Percentiles rank a stretch among this genome's conserved stretches.
Conservation (phyloP, 2,797 vertebrate genomes). For the Dallia pectoralis region DNA sequence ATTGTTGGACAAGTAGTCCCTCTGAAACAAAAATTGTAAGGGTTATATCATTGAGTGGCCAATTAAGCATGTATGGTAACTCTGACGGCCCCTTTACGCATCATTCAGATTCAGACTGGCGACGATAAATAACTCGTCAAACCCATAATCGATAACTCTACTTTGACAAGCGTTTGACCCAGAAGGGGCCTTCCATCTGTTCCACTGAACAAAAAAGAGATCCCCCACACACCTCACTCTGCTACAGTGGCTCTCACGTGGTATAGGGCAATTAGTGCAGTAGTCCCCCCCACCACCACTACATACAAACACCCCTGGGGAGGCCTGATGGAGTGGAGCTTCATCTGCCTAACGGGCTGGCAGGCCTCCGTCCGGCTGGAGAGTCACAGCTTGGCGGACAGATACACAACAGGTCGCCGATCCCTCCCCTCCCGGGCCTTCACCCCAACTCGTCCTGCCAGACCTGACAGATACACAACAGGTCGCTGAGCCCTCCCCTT, state of each 20-base stretch:
- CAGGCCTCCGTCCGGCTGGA: constrained; percentile 67
- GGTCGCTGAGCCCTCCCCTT: constrained; percentile 55
- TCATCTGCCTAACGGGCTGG: constrained; percentile 81
- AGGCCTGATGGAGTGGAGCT: constrained; percentile 79
- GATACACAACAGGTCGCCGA: constrained; percentile 62
- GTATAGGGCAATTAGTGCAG: constrained; percentile 59
- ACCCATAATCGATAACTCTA: background rate
- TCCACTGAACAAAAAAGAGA: background rate
- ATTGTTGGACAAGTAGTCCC: background rate
- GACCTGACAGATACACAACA: constrained; percentile 56
- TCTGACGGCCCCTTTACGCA: background rate
- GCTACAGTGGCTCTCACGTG: constrained; percentile 45
- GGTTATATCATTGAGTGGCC: background rate
- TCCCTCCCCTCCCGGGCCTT: constrained; percentile 11
- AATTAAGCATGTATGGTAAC: background rate
- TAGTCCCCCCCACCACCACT: constrained; percentile 47
- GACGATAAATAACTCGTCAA: background rate
- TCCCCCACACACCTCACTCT: background rate
- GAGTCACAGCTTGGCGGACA: constrained; percentile 38
- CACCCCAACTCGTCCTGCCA: constrained; percentile 53
- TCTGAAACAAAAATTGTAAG: background rate
- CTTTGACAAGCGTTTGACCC: background rate
- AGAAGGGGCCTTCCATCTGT: constrained; percentile 14
- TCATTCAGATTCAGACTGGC: background rate
- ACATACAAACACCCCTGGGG: constrained; percentile 68